A percentile compares a stretch with the other conserved stretches of the same genome.
Conservation (phyloP, 2,797 vertebrate species). For the Premnoplex brunnescens region DNA sequence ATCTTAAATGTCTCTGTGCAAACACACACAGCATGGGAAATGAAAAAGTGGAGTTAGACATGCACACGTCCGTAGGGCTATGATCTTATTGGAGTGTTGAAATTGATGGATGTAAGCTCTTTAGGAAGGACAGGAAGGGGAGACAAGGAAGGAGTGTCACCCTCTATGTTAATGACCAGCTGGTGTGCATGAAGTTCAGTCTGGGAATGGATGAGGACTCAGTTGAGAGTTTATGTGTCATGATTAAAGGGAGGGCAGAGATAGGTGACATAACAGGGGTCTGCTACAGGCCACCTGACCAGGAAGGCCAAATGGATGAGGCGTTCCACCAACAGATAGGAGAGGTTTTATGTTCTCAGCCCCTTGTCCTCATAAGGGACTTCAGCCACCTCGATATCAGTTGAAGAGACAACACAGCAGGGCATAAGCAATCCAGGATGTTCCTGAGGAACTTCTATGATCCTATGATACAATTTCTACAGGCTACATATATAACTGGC, state of each 20-base stretch:
- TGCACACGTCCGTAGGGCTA: background rate
- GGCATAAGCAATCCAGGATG: background rate
- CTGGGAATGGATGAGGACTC: background rate
- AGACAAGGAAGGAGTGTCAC: background rate
- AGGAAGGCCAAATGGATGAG: background rate
- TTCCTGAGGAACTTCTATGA: background rate
- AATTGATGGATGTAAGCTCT: background rate
- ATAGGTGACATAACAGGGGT: background rate
- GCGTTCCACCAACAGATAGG: background rate
- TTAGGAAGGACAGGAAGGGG: background rate
- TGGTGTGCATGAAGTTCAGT: background rate
- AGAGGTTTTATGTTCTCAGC: background rate
- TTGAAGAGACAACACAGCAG: background rate
- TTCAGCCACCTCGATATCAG: background rate
- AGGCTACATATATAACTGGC: background rate
- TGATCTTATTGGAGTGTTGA: background rate
- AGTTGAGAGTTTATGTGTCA: background rate
- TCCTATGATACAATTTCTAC: background rate
- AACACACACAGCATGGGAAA: background rate
- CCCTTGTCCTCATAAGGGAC: background rate
- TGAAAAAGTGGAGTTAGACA: background rate
- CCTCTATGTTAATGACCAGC: background rate
- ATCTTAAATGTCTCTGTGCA: background rate
- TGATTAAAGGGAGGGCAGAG: background rate
- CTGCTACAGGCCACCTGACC: background rate